phyloP scores from a whole-genome alignment of 2,888 invertebrate species.

The Pseudanteris insignis region DNA sequence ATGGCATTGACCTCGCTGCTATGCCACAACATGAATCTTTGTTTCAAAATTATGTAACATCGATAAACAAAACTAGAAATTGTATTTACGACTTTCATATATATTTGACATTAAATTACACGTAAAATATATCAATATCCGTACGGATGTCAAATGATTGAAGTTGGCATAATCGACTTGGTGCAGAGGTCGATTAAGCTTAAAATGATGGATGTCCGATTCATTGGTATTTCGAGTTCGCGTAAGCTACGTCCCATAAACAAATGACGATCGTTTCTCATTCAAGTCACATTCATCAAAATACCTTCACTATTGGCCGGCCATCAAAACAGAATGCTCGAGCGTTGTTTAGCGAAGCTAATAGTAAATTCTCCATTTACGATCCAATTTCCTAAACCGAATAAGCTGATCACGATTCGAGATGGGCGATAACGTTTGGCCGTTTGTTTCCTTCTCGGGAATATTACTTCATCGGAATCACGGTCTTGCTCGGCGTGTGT shows the following conservation, averaged over 20 bases:
- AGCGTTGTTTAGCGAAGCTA: slow-evolving; percentile 8
- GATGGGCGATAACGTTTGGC: slow-evolving; percentile 24
- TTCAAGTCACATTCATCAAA: slow-evolving; percentile 12
- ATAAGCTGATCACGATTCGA: slow-evolving; percentile 22
- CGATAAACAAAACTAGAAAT: no score
- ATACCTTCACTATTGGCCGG: background rate
- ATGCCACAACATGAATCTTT: no score
- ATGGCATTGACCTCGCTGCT: no score
- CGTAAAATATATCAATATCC: no score
- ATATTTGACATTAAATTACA: no score
- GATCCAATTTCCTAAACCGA: slow-evolving; percentile 26
- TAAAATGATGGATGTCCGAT: no score
- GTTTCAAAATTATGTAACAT: no score
- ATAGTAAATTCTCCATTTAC: slow-evolving; percentile 19
- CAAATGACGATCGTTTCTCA: slow-evolving; percentile 18
- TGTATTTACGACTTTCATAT: no score
- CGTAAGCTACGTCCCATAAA: slow-evolving; percentile 5
- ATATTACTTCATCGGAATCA: slow-evolving; percentile 34
- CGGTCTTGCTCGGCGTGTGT: slow-evolving; percentile 5
- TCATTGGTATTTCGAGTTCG: no score
- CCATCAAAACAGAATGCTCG: background rate
- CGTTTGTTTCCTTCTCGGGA: slow-evolving; percentile 28
- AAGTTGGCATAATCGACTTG: no score
- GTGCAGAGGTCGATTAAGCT: no score
- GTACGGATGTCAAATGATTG: no score